Conservation (phyloP, 2,797 vertebrate genomes). For the Pteropus rufus region DNA sequence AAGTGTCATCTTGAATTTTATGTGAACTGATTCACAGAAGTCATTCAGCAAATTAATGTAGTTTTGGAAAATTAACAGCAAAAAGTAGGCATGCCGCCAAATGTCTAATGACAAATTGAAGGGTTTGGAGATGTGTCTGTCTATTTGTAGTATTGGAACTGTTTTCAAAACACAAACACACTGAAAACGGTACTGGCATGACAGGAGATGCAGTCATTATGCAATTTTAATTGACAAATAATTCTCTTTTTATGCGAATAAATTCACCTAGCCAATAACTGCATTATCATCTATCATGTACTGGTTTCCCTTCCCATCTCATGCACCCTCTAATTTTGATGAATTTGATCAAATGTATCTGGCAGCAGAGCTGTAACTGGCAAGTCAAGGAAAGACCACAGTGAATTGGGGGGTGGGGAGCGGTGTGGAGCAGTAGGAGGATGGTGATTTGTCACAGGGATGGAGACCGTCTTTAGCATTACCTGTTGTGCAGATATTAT, state of each 20-base stretch:
- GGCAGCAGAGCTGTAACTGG: conserved; percentile 52
- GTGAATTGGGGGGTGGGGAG: not conserved
- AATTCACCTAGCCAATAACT: conserved; percentile 75
- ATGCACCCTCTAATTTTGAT: conserved; percentile 71
- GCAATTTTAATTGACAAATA: conserved; percentile 83
- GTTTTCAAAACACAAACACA: conserved; percentile 84
- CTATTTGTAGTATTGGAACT: conserved; percentile 80
- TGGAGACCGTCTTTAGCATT: conserved; percentile 75
- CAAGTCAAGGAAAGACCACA: conserved; percentile 63
- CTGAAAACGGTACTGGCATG: conserved; percentile 76
- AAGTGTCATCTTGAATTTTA: conserved; percentile 82
- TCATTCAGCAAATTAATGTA: conserved; percentile 84
- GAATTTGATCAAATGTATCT: conserved; percentile 72
- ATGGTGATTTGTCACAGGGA: conserved; percentile 78
- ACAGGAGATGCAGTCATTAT: conserved; percentile 77
- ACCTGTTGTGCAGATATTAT: conserved; percentile 88
- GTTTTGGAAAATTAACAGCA: conserved; percentile 84
- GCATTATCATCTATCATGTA: conserved; percentile 61
- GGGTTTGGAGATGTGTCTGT: conserved; percentile 83
- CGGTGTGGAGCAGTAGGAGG: not conserved
- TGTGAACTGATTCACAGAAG: conserved; percentile 84
- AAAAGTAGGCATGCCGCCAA: conserved; percentile 84
- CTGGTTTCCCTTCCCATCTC: conserved; percentile 61
- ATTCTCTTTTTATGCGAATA: conserved; percentile 78
- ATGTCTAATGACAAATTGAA: conserved; percentile 84